Percentiles rank a stretch among this genome's conserved stretches.
Conservation (phyloP, 2,888 invertebrate species). For the Pardosa pseudoannulata region DNA sequence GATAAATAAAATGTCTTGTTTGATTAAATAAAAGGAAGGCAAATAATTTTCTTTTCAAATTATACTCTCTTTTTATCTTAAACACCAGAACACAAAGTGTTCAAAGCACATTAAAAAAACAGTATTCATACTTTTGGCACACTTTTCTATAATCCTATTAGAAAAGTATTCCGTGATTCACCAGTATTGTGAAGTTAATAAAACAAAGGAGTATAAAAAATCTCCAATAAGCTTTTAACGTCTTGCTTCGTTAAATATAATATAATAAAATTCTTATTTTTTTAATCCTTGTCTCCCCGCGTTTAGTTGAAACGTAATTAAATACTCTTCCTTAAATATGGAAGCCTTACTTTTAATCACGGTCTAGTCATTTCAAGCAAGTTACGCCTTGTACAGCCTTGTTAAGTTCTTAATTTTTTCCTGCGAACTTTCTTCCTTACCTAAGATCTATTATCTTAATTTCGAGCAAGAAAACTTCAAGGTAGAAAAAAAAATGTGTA, state of each 20-base stretch:
- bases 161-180: too few relatives aligned
- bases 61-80: too few relatives aligned
- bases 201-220: not conserved
- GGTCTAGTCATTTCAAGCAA: not conserved
- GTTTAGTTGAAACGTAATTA: slow-evolving; percentile 6
- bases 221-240: not conserved
- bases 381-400: not conserved
- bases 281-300: not conserved
- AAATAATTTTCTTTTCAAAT: too few relatives aligned
- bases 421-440: not conserved
- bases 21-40: too few relatives aligned
- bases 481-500: not conserved
- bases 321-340: not conserved
- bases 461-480: not conserved
- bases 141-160: too few relatives aligned
- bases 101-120: too few relatives aligned
- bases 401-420: not conserved
- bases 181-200: not conserved
- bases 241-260: not conserved
- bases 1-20: too few relatives aligned
- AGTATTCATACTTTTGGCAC: too few relatives aligned
- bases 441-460: slow-evolving; percentile 7
- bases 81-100: too few relatives aligned
- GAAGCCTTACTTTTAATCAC: not conserved
- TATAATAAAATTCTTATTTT: not conserved